phyloP scores from a whole-genome alignment of 2,113 vertebrate genomes.

The Epinephelus fuscoguttatus region DNA sequence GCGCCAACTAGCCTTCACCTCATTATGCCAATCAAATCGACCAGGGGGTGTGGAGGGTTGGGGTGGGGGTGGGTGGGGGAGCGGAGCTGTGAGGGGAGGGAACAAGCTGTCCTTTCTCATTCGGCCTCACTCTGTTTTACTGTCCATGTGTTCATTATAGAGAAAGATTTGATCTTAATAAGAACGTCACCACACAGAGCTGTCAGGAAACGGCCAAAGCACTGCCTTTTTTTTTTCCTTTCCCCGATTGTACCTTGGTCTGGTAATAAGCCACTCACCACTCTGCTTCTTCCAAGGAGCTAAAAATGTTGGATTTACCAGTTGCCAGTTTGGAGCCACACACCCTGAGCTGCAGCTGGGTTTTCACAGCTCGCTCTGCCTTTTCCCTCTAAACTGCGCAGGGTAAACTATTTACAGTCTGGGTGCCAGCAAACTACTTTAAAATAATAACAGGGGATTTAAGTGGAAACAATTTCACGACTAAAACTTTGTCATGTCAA shows the following conservation, averaged over 20 bases:
- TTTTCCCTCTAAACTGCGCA: slow-evolving; percentile 41
- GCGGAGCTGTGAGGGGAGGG: slow-evolving; percentile 34
- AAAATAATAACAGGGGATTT: slow-evolving; percentile 64
- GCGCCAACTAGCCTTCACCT: slow-evolving; percentile 83
- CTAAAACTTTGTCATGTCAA: slow-evolving; percentile 46
- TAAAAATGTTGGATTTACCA: slow-evolving; percentile 61
- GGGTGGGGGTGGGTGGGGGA: background rate
- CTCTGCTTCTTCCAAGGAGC: slow-evolving; percentile 46
- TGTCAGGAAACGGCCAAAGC: slow-evolving; percentile 35
- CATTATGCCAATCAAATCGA: slow-evolving; percentile 83
- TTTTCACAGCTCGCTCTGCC: slow-evolving; percentile 26
- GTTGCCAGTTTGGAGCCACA: slow-evolving; percentile 46
- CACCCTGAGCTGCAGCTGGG: slow-evolving; percentile 52
- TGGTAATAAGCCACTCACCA: slow-evolving; percentile 41
- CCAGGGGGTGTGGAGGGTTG: slow-evolving; percentile 17
- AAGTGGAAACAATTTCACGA: slow-evolving; percentile 45
- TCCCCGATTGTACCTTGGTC: slow-evolving; percentile 21
- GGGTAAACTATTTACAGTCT: slow-evolving; percentile 66
- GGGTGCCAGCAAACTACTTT: slow-evolving; percentile 53
- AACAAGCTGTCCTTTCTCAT: slow-evolving; percentile 65
- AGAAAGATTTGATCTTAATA: slow-evolving; percentile 59
- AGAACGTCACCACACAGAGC: slow-evolving; percentile 30
- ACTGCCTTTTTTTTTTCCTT: background rate
- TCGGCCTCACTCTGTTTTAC: slow-evolving; percentile 42
- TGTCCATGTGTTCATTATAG: slow-evolving; percentile 63